A percentile compares a stretch with the other conserved stretches of the same genome.
Conservation (phyloP, 2,888 invertebrate genomes). For the Sarcophaga carnaria region DNA sequence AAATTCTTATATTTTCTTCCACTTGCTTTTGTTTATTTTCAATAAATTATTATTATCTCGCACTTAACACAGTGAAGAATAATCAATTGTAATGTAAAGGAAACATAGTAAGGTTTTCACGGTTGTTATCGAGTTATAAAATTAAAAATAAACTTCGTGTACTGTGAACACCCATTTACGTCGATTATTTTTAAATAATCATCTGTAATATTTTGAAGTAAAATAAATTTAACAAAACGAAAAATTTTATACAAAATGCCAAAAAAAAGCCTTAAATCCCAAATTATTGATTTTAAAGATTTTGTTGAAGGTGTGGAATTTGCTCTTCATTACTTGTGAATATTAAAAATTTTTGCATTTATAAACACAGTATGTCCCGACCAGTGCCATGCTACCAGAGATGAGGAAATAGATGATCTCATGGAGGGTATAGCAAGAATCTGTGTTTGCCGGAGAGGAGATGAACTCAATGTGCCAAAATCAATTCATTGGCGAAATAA, state of each 20-base stretch:
- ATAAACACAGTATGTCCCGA: constrained; percentile 8
- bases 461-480: background rate
- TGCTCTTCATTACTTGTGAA: background rate
- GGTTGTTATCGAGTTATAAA: no score
- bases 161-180: no score
- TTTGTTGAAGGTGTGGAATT: background rate
- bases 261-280: no score
- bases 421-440: constrained; percentile 24
- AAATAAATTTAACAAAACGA: no score
- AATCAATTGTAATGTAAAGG: background rate
- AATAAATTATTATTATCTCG: no score
- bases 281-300: background rate
- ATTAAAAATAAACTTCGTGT: no score
- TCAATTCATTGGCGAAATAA: constrained; percentile 21
- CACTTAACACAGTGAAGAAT: no score
- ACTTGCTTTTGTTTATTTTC: no score
- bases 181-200: no score
- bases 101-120: background rate
- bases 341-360: constrained; percentile 15
- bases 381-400: background rate
- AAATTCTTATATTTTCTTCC: no score
- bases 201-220: no score
- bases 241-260: no score
- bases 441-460: background rate
- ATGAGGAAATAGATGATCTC: constrained; percentile 10